phyloP scores from a whole-genome alignment of 2,797 vertebrate species.

The Pseudochromis fuscus region DNA sequence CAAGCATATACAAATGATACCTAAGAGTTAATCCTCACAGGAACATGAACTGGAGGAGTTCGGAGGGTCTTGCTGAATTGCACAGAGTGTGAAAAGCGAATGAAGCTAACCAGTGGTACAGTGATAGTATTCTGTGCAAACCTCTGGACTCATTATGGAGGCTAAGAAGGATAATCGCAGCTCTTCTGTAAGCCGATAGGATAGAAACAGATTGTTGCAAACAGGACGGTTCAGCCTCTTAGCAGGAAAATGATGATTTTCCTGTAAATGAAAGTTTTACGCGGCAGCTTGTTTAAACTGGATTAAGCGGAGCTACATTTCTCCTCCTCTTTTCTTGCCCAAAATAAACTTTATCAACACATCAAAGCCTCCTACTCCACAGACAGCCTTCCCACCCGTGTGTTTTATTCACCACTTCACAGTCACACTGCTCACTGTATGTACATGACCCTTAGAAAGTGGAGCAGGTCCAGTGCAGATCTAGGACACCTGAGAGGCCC shows the following conservation, averaged over 20 bases:
- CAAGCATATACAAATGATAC: background rate
- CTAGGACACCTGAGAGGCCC: constrained; percentile 59
- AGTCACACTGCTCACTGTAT: constrained; percentile 14
- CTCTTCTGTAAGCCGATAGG: constrained; percentile 49
- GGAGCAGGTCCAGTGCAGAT: constrained; percentile 51
- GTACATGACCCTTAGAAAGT: constrained; percentile 45
- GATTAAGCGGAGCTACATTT: constrained; percentile 24
- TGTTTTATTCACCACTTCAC: constrained; percentile 13
- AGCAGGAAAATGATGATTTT: constrained; percentile 9
- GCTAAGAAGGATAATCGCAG: constrained; percentile 54
- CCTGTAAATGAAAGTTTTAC: constrained; percentile 15
- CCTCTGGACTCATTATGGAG: constrained; percentile 51
- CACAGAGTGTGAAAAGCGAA: constrained; percentile 4
- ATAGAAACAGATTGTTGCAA: constrained; percentile 43
- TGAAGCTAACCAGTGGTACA: constrained; percentile 15
- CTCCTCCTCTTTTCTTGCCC: background rate
- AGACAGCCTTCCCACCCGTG: constrained; percentile 13
- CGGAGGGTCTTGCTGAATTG: constrained; percentile 22
- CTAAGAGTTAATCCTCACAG: constrained; percentile 33
- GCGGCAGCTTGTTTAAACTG: constrained; percentile 5
- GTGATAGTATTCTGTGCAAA: constrained; percentile 31
- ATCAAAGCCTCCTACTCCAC: constrained; percentile 13
- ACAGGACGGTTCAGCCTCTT: constrained; percentile 29
- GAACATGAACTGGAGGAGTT: constrained; percentile 19
- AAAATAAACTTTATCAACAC: constrained; percentile 24